Base-by-base conservation (phyloP, 2,797 vertebrate genomes). In the Pitangus sulphuratus region DNA sequence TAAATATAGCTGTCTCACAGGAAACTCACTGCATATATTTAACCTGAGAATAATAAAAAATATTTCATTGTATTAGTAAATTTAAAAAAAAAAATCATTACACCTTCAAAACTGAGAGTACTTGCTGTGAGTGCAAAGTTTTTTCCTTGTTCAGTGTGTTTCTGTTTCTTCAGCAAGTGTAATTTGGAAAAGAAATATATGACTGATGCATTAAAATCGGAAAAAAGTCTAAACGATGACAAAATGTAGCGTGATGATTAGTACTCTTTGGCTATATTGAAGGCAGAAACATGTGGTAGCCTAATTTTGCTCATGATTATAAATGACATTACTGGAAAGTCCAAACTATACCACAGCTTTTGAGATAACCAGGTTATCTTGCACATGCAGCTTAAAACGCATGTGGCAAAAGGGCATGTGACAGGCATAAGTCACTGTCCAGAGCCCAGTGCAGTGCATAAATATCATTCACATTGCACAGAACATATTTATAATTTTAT, bases 291-390 rank as follows among this genome's bases (percentile, higher is more conserved):
- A 47, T 24, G 22, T 58, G 37, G 44, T 42, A 84, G 47, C 50
- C 89, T 81, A 65, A 56, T 90, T 93, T 95, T 81, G 31, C 33
- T 92, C 40, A 60, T 40, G 39, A 51, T 90, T 88, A 84, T 57
- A 81, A 91, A 83, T 84, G 31, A 15, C 39, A 47, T 71, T 62
- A 61, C 39, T 75, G 76, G 50, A 10, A 71, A 91, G 50, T 68
- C 79, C 65, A 65, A 69, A 62, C 39, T 87, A 8, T 31, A 66
- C 77, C 28, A 61, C 47, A 57, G 61, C 65, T 68, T 84, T 76
- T 93, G 79, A 81, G 92, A 96, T 94, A 92, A 88, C 82, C 57
- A 69, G 53, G 88, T 89, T 94, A 81, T 91, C 84, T 95, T 68
- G 50, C 30, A 51, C 20, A 70, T 58, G 64, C 89, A 93, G 53